Percentiles rank a stretch among this genome's conserved stretches.
Evolutionary conservation across 2,113 vertebrate genomes (phyloP).

Genomic region (Onychostoma macrolepis): DNA sequence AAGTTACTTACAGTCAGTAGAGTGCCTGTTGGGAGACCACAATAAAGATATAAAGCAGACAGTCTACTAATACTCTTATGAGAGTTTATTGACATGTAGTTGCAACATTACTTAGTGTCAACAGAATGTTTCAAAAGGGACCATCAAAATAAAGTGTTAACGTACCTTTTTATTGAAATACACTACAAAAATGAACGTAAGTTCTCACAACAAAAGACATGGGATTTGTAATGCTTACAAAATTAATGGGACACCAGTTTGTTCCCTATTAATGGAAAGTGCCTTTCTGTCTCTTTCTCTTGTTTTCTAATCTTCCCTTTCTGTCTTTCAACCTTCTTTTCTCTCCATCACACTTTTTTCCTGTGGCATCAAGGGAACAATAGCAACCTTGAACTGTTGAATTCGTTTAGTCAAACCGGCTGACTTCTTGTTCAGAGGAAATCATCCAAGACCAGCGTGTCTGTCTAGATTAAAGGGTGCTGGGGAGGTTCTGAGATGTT

Average conservation of each 20-base stretch:
- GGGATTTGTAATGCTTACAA: not conserved
- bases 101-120: no score
- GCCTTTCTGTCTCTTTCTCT: not conserved
- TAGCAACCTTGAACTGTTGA: slow-evolving; percentile 35
- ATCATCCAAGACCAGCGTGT: slow-evolving; percentile 50
- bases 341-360: not conserved
- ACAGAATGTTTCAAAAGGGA: no score
- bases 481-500: slow-evolving; percentile 33
- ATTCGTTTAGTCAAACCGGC: slow-evolving; percentile 45
- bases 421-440: slow-evolving; percentile 46
- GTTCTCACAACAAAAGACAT: not conserved
- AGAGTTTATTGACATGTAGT: no score
- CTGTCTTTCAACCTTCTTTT: slow-evolving; percentile 10
- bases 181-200: not conserved
- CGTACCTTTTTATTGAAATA: not conserved
- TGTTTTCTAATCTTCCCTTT: not conserved
- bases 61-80: no score
- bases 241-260: not conserved
- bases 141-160: no score
- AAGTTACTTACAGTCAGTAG: no score
- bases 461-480: slow-evolving; percentile 50
- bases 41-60: no score
- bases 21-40: no score
- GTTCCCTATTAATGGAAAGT: not conserved
- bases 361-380: slow-evolving; percentile 41